phyloP scores from a whole-genome alignment of 1,140 invertebrate genomes.

The Ips typographus region DNA sequence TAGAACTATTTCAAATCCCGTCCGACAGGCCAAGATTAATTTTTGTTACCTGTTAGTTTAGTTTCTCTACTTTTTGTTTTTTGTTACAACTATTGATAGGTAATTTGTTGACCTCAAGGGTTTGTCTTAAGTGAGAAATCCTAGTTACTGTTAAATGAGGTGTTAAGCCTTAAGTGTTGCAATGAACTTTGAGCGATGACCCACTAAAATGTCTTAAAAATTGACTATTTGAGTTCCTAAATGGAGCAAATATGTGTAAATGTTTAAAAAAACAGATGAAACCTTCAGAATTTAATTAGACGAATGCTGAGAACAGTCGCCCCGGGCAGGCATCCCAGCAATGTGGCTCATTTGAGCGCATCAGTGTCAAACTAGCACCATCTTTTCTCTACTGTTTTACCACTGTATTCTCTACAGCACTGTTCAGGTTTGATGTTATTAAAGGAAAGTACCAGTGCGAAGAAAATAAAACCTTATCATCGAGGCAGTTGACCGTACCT shows the following conservation, averaged over 20 bases:
- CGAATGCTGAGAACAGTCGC: conserved; percentile 30
- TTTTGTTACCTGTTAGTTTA: too few species aligned
- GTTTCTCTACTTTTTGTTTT: too few species aligned
- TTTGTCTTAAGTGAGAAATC: too few species aligned
- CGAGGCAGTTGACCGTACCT: conserved; percentile 23
- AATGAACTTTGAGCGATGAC: background rate
- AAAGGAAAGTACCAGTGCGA: too few species aligned
- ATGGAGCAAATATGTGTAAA: background rate
- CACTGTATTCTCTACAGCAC: conserved; percentile 22
- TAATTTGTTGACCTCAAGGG: too few species aligned
- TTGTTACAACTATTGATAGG: too few species aligned
- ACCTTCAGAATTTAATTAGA: conserved; percentile 31
- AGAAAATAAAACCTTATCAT: background rate
- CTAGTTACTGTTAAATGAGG: too few species aligned
- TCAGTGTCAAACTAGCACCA: conserved; percentile 24
- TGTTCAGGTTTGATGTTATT: background rate
- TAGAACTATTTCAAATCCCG: too few species aligned
- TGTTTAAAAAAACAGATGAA: background rate
- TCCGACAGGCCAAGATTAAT: too few species aligned
- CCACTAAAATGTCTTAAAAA: background rate
- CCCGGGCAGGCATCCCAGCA: conserved; percentile 34
- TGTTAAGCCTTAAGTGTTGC: background rate
- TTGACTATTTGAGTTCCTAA: too few species aligned
- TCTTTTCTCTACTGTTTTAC: conserved; percentile 13
- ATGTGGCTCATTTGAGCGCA: conserved; percentile 39